Evolutionary conservation across 2,113 vertebrate genomes (phyloP), one percentile per base, ranked within the genome.

Genomic region (Azemiops feae): DNA sequence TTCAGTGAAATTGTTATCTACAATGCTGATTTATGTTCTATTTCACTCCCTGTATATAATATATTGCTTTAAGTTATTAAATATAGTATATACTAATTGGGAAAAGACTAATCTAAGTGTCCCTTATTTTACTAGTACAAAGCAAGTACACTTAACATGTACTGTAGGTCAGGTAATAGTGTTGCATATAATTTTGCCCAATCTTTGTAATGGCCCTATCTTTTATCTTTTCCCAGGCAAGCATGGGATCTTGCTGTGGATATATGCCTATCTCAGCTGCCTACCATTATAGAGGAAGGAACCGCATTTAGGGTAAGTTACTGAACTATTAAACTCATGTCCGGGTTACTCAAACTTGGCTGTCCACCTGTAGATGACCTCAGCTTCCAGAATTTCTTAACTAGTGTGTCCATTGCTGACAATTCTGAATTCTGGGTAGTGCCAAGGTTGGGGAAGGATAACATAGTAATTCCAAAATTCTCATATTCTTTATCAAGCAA

Each of bases 221-320:
- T 60, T 88, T 55, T 81, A 47, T 93, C 89, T 89, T 60, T 92
- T 94, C 94, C 0, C 96, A 99, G 99, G 99, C 99, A 99, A 96
- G 99, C 99, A 0, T 99, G 99, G 99, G 99, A 99, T 97, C 98
- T 99, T 0, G 99, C 99, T 0, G 99, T 99, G 92, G 99, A 99
- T 97, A 99, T 99, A 93, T 99, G 99, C 95, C 99, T 99, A 90
- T 99, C 99, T 92, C 99, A 99, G 95, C 97, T 99, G 91, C 99
- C 99, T 3, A 99, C 99, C 39, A 99, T 99, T 96, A 99, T 99
- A 1, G 99, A 99, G 96, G 99, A 99, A 91, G 99, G 99, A 95
- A 99, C 99, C 0, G 98, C 99, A 12, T 99, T 99, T 96, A 98
- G 99, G 97, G 99, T 99, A 96, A 99, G 99, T 95, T 25, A 45